Base-by-base conservation (phyloP, 1,140 invertebrate genomes). In the Drosophila tsacasi region DNA sequence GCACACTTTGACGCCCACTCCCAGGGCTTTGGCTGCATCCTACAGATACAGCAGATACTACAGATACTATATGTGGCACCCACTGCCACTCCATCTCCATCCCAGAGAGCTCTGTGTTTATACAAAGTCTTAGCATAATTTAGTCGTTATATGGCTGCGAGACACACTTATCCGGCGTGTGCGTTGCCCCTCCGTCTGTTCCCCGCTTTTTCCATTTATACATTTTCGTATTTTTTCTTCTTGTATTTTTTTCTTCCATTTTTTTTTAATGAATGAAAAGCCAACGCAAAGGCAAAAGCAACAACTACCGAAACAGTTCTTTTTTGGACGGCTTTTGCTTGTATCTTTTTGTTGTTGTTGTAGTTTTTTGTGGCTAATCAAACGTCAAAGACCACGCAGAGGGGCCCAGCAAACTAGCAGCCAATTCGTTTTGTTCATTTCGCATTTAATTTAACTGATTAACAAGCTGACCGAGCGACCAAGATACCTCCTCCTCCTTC, bases 391-490 rank as follows among this genome's bases (percentile, higher is more conserved):
- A 86, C 83, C 83, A 85, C 75, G 75, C 83, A 85, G 68, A 50
- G 66, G 27, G 60, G 17, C 32, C 79, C 52, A 60, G 59, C 40
- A 54, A 83, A 61, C 79, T 73, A 83, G 62, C 71, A 76, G 71
- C 66, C 84, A 89, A 87, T 87, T 87, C 84, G 81, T 87, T 87
- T 89, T 87, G 83, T 89, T 87, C 81, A 89, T 89, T 89, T 89
- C 84, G 85, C 84, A 89, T 89, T 89, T 89, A 89, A 89, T 89
- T 89, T 89, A 90, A 83, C 84, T 89, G 85, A 89, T 89, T 89
- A 89, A 89, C 84, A 76, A 89, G 84, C 81, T 69, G 64, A 50
- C 74, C 62, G 30, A 67, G 32, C 23, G 52, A 35, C 52, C 32
- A 23, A 23, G 19, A 23, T 0, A 58, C 19, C 32, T 9, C 23